phyloP scores from a whole-genome alignment of 2,888 invertebrate genomes.

The Acleris laterana region DNA sequence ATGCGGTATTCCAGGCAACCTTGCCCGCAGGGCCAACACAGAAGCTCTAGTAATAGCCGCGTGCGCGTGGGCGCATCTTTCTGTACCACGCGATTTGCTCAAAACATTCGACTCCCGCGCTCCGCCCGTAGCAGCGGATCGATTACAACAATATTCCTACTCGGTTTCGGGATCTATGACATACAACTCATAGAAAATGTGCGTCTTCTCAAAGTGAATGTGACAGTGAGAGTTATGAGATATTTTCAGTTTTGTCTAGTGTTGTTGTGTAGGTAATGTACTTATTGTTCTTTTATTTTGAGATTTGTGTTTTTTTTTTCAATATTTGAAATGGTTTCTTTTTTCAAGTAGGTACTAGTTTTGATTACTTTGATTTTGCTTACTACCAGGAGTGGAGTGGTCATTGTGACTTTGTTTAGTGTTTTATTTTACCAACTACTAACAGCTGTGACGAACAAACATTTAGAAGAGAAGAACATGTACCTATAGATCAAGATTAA shows the following conservation, averaged over 20 bases:
- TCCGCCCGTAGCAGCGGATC: slow-evolving; percentile 53
- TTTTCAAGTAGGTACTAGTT: too few species aligned
- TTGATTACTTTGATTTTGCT: too few species aligned
- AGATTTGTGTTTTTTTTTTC: slow-evolving; percentile 17
- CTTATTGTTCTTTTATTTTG: slow-evolving; percentile 21
- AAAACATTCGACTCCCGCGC: slow-evolving; percentile 70
- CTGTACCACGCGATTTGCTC: slow-evolving; percentile 69
- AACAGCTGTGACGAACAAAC: too few species aligned
- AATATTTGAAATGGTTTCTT: background rate
- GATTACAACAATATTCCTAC: slow-evolving; percentile 60
- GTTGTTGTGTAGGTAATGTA: slow-evolving; percentile 66
- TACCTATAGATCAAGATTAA: too few species aligned
- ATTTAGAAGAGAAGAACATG: too few species aligned
- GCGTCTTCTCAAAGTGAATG: slow-evolving; percentile 24
- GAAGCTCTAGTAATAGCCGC: slow-evolving; percentile 74
- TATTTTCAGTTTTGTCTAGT: slow-evolving; percentile 74
- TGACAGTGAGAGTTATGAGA: slow-evolving; percentile 56
- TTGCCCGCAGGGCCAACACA: slow-evolving; percentile 74
- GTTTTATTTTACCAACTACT: too few species aligned
- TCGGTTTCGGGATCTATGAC: slow-evolving; percentile 17
- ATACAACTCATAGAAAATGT: too few species aligned
- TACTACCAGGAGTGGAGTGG: too few species aligned
- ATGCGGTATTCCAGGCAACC: slow-evolving; percentile 69
- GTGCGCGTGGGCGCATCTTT: slow-evolving; percentile 77
- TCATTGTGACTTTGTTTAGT: too few species aligned